Base-by-base conservation (phyloP, 2,113 vertebrate genomes). In the Octodon degus region DNA sequence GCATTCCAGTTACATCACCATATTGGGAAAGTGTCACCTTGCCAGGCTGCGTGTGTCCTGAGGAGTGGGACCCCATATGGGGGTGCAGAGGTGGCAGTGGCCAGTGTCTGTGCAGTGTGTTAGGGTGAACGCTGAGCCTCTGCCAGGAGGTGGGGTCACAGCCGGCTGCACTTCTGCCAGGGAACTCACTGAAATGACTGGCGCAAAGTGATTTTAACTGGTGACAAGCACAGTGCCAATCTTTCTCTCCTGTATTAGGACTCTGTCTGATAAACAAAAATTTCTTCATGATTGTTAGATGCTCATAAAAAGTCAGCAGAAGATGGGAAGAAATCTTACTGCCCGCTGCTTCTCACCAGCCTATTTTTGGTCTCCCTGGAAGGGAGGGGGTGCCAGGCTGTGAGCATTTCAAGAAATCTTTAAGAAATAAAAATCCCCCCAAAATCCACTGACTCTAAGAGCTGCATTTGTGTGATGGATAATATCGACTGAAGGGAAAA, bases 251-350 rank as follows among this genome's bases (percentile, higher is more conserved):
- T n/a, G 53, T 8, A 19, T 89, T 63, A 62, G 27, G 58, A 8
- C 74, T 88, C 20, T 79, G 20, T 70, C 72, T 55, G 32, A 79
- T 32, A n/a, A 88, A 34, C 5, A 93, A 82, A 82, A 77, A 67
- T 80, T 19, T 67, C 25, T 70, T 60, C 20, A 37, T 91, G 34
- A 60, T 53, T 43, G 10, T 74, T 83, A 82, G 50, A 19, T 30
- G 27, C 43, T n/a, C 72, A 89, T 80, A 72, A 85, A 89, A 91
- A 92, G 16, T 72, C 65, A 50, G 40, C 22, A 37, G 40, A 72
- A 72, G 24, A 65, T 62, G 84, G 4, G 43, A 50, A 74, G 27
- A 58, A 50, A 32, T 80, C 72, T 89, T 30, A 37, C 58, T 84
- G 47, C 0, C 0, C 32, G 5, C 55, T 1, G 6, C 67, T 2